Conservation (phyloP, 2,113 vertebrate genomes). For the Isurus oxyrinchus region DNA sequence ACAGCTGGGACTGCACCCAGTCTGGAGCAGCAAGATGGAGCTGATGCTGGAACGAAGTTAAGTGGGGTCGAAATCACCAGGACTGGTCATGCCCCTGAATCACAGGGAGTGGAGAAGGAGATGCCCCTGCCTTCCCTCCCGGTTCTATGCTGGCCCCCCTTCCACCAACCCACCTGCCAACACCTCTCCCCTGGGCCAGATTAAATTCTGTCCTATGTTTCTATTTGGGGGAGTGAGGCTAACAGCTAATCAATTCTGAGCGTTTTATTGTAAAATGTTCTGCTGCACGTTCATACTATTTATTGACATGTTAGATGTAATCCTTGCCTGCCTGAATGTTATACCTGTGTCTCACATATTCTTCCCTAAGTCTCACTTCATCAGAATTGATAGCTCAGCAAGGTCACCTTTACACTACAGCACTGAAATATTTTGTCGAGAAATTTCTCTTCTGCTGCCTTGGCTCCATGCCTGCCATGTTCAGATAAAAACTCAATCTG, state of each 20-base stretch:
- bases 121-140: background rate
- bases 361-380: background rate
- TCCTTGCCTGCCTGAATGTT: background rate
- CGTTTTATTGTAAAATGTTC: background rate
- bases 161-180: background rate
- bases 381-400: background rate
- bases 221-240: background rate
- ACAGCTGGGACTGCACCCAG: too few relatives aligned
- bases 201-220: background rate
- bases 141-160: too few relatives aligned
- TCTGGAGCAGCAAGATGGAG: too few relatives aligned
- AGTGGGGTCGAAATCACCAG: too few relatives aligned
- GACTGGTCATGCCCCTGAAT: background rate
- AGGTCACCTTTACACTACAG: background rate
- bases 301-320: background rate
- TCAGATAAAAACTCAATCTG: background rate
- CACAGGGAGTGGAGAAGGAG: too few relatives aligned
- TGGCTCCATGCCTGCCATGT: background rate
- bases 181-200: background rate
- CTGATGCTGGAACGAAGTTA: too few relatives aligned
- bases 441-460: background rate
- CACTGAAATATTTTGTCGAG: background rate
- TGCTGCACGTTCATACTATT: background rate
- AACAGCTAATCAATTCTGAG: background rate
- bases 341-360: background rate